Base-by-base conservation (phyloP, 2,113 vertebrate genomes). In the Nicator chloris region DNA sequence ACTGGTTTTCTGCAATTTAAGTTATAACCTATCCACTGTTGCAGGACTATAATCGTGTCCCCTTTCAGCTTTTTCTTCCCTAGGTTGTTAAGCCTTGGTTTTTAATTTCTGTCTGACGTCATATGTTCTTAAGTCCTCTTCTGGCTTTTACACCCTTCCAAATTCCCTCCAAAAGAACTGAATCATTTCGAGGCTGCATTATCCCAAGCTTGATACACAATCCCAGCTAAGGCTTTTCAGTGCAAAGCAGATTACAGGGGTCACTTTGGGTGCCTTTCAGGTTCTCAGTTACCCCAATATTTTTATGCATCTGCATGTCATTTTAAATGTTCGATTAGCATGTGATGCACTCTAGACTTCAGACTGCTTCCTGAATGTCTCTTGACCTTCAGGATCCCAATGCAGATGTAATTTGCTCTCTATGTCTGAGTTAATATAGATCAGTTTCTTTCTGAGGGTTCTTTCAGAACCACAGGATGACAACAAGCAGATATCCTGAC, bases 31-130 rank as follows among this genome's bases (percentile, higher is more conserved):
- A 17, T 22, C 10, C 39, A 47, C 49, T 39, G 6, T 35, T 81
- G 14, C 37, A 78, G 65, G 30, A 33, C 4, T 35, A 6, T 15
- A 54, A 42, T 26, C 0, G 0, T 40, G 24, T 63, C 7, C 23
- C 16, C 7, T 82, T 85, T 87, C 50, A 81, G 7, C 11, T 44
- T 70, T 85, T 59, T 80, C 7, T 69, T 80, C 21, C 18, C 12
- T 24, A 23, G 31, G 35, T 13, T 51, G 21, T 42, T 40, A 69
- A 51, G 16, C 4, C 16, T 73, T 64, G 13, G 2, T 10, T 78
- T 92, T 53, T 61, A 11, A 45, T 39, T 75, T 92, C 42, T 88
- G 44, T 18, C 17, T 75, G n/a, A 37, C 0, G 0, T 53, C 40
- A 19, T 66, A 44, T 14, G 6, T 86, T 57, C 37, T 49, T 63